Conservation (phyloP, 2,888 invertebrate species). For the Micropterix aruncella region DNA sequence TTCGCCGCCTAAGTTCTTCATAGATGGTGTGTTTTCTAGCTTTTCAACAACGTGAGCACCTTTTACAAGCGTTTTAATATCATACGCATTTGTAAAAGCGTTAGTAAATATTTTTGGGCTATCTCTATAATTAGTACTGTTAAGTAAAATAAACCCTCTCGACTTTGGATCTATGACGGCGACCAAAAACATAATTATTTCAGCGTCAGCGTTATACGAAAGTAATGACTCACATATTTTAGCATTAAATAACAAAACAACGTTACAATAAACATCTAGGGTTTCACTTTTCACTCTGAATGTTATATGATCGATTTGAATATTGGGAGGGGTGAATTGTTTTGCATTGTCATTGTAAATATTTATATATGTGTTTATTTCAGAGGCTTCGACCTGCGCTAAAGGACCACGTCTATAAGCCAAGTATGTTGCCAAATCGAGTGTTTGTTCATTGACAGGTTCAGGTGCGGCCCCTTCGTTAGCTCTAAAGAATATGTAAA, state of each 20-base stretch:
- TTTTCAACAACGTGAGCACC: slow-evolving; percentile 25
- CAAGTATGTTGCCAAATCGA: slow-evolving; percentile 14
- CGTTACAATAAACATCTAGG: slow-evolving; percentile 37
- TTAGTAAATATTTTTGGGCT: slow-evolving; percentile 47
- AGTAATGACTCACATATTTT: slow-evolving; percentile 14
- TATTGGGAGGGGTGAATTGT: neutral
- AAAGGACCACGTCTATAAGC: slow-evolving; percentile 20
- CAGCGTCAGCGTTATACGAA: slow-evolving; percentile 15
- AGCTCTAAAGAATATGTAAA: slow-evolving; percentile 24
- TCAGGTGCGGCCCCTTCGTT: slow-evolving; percentile 13
- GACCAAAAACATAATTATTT: slow-evolving; percentile 21
- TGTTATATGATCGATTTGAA: neutral
- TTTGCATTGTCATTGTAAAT: slow-evolving; percentile 25
- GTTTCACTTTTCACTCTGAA: slow-evolving; percentile 22
- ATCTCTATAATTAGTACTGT: slow-evolving; percentile 37
- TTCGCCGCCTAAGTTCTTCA: slow-evolving; percentile 31
- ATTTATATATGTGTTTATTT: slow-evolving; percentile 26
- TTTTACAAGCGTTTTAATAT: slow-evolving; percentile 31
- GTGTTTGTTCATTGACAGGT: neutral
- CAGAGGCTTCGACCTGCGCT: slow-evolving; percentile 24
- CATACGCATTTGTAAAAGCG: slow-evolving; percentile 39
- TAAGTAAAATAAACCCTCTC: slow-evolving; percentile 38
- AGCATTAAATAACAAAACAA: slow-evolving; percentile 21
- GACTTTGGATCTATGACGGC: slow-evolving; percentile 34
- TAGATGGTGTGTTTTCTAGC: slow-evolving; percentile 27